Conservation (phyloP, 2,888 invertebrate species). For the Mesorhabditis sp. region DNA sequence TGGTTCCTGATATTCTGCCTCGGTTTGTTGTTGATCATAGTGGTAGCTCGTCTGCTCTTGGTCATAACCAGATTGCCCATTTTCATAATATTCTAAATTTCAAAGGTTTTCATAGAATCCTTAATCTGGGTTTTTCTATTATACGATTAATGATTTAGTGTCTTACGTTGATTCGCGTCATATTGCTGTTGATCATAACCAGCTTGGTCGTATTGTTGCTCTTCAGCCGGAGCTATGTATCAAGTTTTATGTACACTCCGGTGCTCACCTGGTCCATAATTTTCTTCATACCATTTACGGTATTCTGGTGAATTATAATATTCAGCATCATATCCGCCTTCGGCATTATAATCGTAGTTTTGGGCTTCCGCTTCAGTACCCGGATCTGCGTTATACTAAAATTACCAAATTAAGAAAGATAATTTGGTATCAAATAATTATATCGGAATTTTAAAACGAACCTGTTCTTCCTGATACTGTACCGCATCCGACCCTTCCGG, state of each 20-base stretch:
- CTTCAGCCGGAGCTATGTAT: background rate
- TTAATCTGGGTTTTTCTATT: too few relatives aligned
- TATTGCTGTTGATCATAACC: slow-evolving; percentile 15
- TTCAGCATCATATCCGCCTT: slow-evolving; percentile 18
- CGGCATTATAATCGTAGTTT: slow-evolving; percentile 16
- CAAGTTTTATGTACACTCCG: background rate
- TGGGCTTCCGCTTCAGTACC: slow-evolving; percentile 16
- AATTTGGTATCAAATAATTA: too few relatives aligned
- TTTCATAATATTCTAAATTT: too few relatives aligned
- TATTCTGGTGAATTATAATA: slow-evolving; percentile 18
- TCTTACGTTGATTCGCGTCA: slow-evolving; percentile 2
- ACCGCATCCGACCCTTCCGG: background rate
- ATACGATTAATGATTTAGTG: slow-evolving; percentile 13
- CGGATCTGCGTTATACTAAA: slow-evolving; percentile 10
- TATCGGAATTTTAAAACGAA: background rate
- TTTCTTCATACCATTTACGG: slow-evolving; percentile 29
- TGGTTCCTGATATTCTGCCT: too few relatives aligned
- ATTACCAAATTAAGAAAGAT: background rate
- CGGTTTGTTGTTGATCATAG: too few relatives aligned
- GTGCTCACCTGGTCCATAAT: slow-evolving; percentile 5
- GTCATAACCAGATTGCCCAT: too few relatives aligned
- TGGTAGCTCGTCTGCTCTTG: too few relatives aligned
- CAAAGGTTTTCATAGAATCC: too few relatives aligned
- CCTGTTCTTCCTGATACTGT: background rate
- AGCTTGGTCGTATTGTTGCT: slow-evolving; percentile 20